phyloP scores from a whole-genome alignment of 2,888 invertebrate species.

The Cephus nigrinus region DNA sequence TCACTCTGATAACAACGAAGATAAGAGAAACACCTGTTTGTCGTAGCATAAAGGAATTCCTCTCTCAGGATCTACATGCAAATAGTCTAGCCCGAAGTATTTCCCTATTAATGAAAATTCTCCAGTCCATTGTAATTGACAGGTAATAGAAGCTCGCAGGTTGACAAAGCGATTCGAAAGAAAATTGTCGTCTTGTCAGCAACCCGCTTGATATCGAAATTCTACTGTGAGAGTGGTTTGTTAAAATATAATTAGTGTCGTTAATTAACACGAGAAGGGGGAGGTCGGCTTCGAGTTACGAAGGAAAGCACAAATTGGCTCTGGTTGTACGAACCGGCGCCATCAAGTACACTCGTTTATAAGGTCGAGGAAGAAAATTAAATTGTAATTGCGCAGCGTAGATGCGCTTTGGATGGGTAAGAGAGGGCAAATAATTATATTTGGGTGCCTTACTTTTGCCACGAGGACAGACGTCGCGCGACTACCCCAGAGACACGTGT shows the following conservation, averaged over 20 bases:
- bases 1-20: too few species aligned
- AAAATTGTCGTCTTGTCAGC: too few species aligned
- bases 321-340: conserved; percentile 32
- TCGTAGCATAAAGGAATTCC: too few species aligned
- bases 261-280: conserved; percentile 33
- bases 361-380: conserved; percentile 47
- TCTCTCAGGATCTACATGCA: too few species aligned
- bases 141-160: too few species aligned
- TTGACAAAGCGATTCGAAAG: too few species aligned
- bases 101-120: too few species aligned
- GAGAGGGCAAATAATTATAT: conserved; percentile 51
- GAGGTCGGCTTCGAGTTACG: conserved; percentile 32
- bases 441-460: conserved; percentile 45
- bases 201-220: conserved; percentile 30
- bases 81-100: too few species aligned
- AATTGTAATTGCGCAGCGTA: conserved; percentile 49
- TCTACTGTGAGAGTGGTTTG: conserved; percentile 38
- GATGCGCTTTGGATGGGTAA: conserved; percentile 39
- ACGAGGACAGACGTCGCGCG: conserved; percentile 24
- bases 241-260: conserved; percentile 46
- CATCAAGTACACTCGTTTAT: conserved; percentile 49
- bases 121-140: too few species aligned
- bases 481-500: too few species aligned
- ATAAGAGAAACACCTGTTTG: too few species aligned
- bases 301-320: conserved; percentile 34